A percentile compares a stretch with the other conserved stretches of the same genome.
phyloP scores from a whole-genome alignment of 2,113 vertebrate genomes.

The Chelonoidis abingdonii region DNA sequence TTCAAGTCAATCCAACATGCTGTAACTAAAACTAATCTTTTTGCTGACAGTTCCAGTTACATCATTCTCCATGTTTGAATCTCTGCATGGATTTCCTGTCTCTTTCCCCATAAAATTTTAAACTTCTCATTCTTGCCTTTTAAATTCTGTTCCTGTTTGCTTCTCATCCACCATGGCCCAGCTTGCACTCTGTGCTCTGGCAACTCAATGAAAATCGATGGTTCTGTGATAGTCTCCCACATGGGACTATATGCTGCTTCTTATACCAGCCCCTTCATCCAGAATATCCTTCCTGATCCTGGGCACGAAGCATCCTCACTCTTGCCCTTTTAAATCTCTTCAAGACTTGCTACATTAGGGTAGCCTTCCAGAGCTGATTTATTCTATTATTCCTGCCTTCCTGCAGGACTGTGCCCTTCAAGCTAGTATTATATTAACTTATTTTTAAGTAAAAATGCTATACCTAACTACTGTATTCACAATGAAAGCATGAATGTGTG shows the following conservation, averaged over 20 bases:
- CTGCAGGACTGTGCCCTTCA: background rate
- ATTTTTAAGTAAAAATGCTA: background rate
- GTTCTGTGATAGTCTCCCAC: background rate
- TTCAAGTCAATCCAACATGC: background rate
- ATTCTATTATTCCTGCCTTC: background rate
- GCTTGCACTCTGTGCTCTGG: background rate
- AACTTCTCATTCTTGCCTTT: accelerated
- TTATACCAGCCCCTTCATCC: background rate
- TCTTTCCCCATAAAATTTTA: background rate
- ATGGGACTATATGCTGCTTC: background rate
- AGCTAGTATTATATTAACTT: background rate
- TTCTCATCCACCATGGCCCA: background rate
- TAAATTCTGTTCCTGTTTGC: accelerated
- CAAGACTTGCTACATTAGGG: background rate
- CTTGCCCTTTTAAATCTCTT: background rate
- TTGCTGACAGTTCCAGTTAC: background rate
- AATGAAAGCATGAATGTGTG: background rate
- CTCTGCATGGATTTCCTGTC: background rate
- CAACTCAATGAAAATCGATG: background rate
- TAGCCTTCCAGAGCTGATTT: background rate
- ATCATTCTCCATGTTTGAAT: background rate
- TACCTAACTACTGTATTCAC: background rate
- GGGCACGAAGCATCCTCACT: background rate
- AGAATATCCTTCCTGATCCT: background rate
- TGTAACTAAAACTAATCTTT: background rate